phyloP scores from a whole-genome alignment of 2,888 invertebrate genomes.

The Stegana nigrithorax region DNA sequence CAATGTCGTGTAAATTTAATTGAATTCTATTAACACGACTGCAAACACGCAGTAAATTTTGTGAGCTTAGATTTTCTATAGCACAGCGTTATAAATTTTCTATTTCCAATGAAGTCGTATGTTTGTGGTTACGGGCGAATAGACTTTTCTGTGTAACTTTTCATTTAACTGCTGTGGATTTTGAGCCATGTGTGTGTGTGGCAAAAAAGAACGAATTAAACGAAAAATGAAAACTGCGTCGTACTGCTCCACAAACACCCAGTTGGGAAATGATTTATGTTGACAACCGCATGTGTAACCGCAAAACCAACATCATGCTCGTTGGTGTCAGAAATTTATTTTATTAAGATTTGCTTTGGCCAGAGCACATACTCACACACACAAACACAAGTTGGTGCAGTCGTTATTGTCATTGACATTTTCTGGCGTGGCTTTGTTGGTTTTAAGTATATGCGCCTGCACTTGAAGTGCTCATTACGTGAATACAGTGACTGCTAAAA shows the following conservation, averaged over 20 bases:
- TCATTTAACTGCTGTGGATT: background rate
- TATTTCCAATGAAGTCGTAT: background rate
- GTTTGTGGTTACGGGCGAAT: too few relatives aligned
- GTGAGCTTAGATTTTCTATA: background rate
- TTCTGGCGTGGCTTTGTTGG: too few relatives aligned
- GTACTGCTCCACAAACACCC: background rate
- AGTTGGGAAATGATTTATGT: background rate
- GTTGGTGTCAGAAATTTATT: conserved; percentile 6
- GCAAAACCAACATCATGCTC: background rate
- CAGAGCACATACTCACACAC: background rate
- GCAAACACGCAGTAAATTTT: background rate
- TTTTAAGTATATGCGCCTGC: too few relatives aligned
- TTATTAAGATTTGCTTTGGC: conserved; percentile 7
- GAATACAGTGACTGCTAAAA: too few relatives aligned
- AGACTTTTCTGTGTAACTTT: too few relatives aligned
- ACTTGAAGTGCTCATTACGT: too few relatives aligned
- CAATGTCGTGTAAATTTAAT: too few relatives aligned
- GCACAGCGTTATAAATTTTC: background rate
- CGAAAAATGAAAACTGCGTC: background rate
- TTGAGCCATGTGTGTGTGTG: background rate
- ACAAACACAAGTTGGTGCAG: too few relatives aligned
- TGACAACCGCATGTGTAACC: conserved; percentile 3
- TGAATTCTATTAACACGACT: background rate
- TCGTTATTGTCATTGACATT: too few relatives aligned
- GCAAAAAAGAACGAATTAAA: background rate